A percentile compares a stretch with the other conserved stretches of the same genome.
Evolutionary conservation across 1,140 invertebrate genomes (phyloP).

Genomic region (Cryptotermes secundus): DNA sequence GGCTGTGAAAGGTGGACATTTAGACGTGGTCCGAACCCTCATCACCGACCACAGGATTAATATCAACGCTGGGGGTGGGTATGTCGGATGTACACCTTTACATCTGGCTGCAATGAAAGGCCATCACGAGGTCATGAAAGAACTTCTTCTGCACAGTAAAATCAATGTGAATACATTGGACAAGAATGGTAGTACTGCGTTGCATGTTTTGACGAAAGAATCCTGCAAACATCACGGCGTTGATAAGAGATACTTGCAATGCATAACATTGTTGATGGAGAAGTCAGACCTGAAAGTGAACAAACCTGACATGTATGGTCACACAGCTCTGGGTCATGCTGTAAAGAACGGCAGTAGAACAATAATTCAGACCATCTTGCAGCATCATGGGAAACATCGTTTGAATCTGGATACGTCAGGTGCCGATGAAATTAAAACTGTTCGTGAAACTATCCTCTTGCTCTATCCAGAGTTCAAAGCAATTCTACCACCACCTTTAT

Average conservation of each 20-base stretch:
- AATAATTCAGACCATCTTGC: background rate
- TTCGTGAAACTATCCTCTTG: background rate
- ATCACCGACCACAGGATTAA: background rate
- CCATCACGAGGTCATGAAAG: background rate
- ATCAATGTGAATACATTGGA: background rate
- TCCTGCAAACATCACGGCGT: background rate
- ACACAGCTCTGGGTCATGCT: background rate
- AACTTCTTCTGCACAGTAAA: background rate
- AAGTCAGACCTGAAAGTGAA: background rate
- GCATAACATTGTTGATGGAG: background rate
- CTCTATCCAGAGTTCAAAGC: background rate
- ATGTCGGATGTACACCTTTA: background rate
- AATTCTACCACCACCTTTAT: background rate
- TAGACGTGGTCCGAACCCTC: background rate
- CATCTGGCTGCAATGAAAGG: background rate
- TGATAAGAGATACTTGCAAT: background rate
- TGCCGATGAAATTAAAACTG: background rate
- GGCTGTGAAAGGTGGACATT: background rate
- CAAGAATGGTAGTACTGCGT: background rate
- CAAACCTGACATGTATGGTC: background rate
- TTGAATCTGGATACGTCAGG: background rate
- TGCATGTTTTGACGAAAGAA: background rate
- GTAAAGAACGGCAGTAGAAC: background rate
- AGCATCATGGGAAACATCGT: background rate
- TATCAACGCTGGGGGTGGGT: background rate